These are phyloP conservation scores for Ammodramus savannarum DNA, from an alignment of 2,113 vertebrate genomes.

Conservation along the genomic window DNA sequence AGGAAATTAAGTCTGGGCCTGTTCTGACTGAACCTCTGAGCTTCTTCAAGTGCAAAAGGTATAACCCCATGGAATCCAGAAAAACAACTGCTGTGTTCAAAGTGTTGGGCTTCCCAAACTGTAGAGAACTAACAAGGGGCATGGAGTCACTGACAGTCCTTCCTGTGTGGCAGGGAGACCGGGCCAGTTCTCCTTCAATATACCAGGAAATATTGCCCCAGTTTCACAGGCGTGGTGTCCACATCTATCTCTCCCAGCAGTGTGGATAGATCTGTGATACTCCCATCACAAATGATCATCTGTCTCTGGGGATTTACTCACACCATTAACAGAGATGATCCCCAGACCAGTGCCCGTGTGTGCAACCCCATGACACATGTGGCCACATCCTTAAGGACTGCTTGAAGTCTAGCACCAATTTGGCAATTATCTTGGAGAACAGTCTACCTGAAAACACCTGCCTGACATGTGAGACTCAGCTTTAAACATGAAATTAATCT, in stretches of 20 bases:
- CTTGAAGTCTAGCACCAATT: not conserved
- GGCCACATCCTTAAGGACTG: not conserved
- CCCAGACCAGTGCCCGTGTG: not conserved
- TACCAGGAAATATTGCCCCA: not conserved
- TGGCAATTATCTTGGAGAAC: not conserved
- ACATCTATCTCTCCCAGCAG: not conserved
- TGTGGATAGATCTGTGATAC: not conserved
- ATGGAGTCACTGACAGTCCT: not conserved
- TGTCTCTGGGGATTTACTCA: not conserved
- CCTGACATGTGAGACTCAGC: not conserved
- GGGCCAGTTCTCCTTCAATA: not conserved
- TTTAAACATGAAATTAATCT: not conserved
- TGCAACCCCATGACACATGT: fast-evolving
- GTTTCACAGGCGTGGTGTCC: not conserved
- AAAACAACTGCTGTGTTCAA: not conserved
- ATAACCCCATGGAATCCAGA: not conserved
- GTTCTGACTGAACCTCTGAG: not conserved
- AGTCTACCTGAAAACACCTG: not conserved
- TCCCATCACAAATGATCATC: not conserved
- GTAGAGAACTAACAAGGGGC: not conserved
- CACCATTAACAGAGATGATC: not conserved
- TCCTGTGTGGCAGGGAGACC: not conserved
- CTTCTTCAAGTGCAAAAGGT: not conserved
- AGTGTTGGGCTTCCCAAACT: not conserved
- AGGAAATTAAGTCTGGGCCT: not conserved